Conservation (phyloP, 1,140 invertebrate species). For the Leptopilina boulardi region DNA sequence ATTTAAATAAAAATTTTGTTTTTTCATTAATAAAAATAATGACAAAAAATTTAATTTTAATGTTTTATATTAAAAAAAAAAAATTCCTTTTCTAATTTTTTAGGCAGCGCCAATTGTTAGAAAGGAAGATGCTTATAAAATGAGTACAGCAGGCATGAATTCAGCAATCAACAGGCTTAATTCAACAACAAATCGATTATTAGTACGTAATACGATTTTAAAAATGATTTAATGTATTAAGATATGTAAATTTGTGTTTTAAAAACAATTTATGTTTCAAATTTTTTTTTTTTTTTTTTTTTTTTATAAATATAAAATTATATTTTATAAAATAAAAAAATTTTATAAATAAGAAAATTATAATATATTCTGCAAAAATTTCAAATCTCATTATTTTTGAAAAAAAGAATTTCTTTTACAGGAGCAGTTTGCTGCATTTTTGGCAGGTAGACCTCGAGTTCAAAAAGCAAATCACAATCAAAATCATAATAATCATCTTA, state of each 20-base stretch:
- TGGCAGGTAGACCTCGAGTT: conserved; percentile 78
- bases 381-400: too few relatives aligned
- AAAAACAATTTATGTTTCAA: neutral
- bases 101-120: conserved; percentile 62
- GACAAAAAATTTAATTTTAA: neutral
- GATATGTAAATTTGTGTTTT: neutral
- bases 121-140: conserved; percentile 50
- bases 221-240: conserved; percentile 11
- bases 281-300: conserved; percentile 35
- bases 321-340: too few relatives aligned
- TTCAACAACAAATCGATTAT: conserved; percentile 62
- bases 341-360: too few relatives aligned
- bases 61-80: neutral
- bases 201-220: conserved; percentile 60
- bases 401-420: conserved; percentile 62
- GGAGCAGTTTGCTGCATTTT: conserved; percentile 77
- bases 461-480: conserved; percentile 71
- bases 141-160: conserved; percentile 55
- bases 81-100: conserved; percentile 33
- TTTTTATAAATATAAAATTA: too few relatives aligned
- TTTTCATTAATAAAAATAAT: too few relatives aligned
- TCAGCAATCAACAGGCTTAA: conserved; percentile 63
- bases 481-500: conserved; percentile 75
- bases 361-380: too few relatives aligned
- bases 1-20: too few relatives aligned